A percentile compares a stretch with the other conserved stretches of the same genome.
phyloP scores from a whole-genome alignment of 2,113 vertebrate species.

The Callospermophilus lateralis region DNA sequence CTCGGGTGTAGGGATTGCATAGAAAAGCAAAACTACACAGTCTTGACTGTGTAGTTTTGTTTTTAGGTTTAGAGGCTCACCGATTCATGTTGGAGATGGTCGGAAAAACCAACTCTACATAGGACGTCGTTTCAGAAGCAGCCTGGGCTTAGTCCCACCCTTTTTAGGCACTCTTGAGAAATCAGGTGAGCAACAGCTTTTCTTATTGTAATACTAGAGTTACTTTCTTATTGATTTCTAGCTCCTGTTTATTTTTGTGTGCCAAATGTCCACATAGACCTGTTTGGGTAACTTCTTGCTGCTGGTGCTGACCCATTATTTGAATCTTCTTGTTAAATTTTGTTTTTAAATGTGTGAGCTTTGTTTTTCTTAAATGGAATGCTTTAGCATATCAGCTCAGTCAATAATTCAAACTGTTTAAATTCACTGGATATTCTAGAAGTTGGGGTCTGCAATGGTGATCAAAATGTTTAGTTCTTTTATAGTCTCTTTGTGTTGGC shows the following conservation, averaged over 20 bases:
- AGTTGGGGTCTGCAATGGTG: slow-evolving; percentile 36
- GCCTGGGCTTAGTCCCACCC: slow-evolving; percentile 94
- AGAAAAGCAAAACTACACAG: slow-evolving; percentile 98
- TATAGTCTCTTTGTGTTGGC: slow-evolving; percentile 71
- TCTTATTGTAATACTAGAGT: slow-evolving; percentile 65
- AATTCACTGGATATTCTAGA: slow-evolving; percentile 34
- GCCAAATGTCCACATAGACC: neutral
- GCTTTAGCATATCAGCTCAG: neutral
- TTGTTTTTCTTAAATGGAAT: neutral
- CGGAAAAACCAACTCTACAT: slow-evolving; percentile 92
- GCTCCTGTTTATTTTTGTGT: neutral
- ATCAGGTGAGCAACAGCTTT: slow-evolving; percentile 93
- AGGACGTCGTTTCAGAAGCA: slow-evolving; percentile 93
- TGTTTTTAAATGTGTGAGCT: neutral
- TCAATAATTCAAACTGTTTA: neutral
- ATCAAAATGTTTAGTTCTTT: slow-evolving; percentile 78
- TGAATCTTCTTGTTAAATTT: slow-evolving; percentile 46
- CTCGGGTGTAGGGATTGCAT: slow-evolving; percentile 99
- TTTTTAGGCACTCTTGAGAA: slow-evolving; percentile 95
- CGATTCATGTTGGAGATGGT: slow-evolving; percentile 96
- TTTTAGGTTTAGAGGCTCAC: slow-evolving; percentile 93
- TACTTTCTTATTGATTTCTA: slow-evolving; percentile 19
- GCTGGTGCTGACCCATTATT: neutral
- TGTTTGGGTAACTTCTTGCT: neutral
- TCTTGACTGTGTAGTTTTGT: slow-evolving; percentile 97